These are phyloP conservation scores for Drosophila tripunctata DNA, from an alignment of 2,888 invertebrate species.

Conservation along the genomic window DNA sequence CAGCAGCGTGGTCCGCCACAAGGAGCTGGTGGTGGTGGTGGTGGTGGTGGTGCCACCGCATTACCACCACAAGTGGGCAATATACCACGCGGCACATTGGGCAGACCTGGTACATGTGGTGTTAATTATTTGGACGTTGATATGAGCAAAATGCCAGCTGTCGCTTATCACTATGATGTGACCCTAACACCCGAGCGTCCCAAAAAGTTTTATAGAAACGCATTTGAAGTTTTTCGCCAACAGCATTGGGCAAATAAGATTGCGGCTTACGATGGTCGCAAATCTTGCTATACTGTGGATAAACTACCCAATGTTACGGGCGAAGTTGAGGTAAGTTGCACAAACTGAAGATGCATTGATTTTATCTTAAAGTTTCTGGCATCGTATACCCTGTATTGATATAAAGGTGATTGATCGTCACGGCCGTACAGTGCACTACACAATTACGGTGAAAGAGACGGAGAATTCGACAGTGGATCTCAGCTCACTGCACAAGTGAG, in stretches of 20 bases:
- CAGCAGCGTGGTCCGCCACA: conserved; percentile 6
- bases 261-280: conserved; percentile 90
- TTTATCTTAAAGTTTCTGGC: too few species aligned
- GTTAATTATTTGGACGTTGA: conserved; percentile 88
- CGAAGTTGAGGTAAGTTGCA: conserved; percentile 73
- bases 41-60: neutral
- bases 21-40: too few species aligned
- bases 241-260: conserved; percentile 83
- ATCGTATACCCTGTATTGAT: neutral
- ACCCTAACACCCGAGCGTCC: conserved; percentile 88
- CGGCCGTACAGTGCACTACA: conserved; percentile 60
- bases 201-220: conserved; percentile 86
- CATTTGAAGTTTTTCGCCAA: conserved; percentile 84
- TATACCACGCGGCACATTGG: conserved; percentile 80
- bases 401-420: conserved; percentile 67
- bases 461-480: conserved; percentile 70
- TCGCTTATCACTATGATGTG: conserved; percentile 93
- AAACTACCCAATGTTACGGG: conserved; percentile 39
- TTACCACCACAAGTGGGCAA: conserved; percentile 20
- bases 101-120: conserved; percentile 85
- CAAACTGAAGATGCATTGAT: too few species aligned
- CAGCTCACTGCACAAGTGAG: conserved; percentile 73
- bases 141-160: conserved; percentile 84
- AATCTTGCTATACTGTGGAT: conserved; percentile 86
- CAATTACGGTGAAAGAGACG: conserved; percentile 76